Conservation (phyloP, 1,140 invertebrate species). For the silkworm (Bombyx mori) region ASM3026992v2 NC_085111.1:5000501-5001000, state of each 20-base stretch:
- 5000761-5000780: slow-evolving; percentile 63
- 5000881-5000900: slow-evolving; percentile 2
- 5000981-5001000: no score
- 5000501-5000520: background rate
- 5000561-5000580: no score
- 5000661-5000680: slow-evolving; percentile 27
- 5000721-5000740: slow-evolving; percentile 64
- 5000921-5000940: slow-evolving; percentile 1
- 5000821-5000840: slow-evolving; percentile 21
- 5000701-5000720: slow-evolving; percentile 46
- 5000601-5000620: background rate
- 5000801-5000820: slow-evolving; percentile 41
- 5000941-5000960: no score
- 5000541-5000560: no score
- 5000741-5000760: slow-evolving; percentile 68
- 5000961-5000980: no score
- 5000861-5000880: background rate
- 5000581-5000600: background rate
- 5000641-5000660: slow-evolving; percentile 18
- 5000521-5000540: no score
- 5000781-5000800: slow-evolving; percentile 58
- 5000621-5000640: slow-evolving; percentile 13
- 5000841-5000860: slow-evolving; percentile 20
- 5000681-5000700: slow-evolving; percentile 39
- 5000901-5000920: background rate